These are phyloP conservation scores for Odocoileus virginianus DNA, from an alignment of 2,113 vertebrate genomes.

Conservation along the genomic window DNA sequence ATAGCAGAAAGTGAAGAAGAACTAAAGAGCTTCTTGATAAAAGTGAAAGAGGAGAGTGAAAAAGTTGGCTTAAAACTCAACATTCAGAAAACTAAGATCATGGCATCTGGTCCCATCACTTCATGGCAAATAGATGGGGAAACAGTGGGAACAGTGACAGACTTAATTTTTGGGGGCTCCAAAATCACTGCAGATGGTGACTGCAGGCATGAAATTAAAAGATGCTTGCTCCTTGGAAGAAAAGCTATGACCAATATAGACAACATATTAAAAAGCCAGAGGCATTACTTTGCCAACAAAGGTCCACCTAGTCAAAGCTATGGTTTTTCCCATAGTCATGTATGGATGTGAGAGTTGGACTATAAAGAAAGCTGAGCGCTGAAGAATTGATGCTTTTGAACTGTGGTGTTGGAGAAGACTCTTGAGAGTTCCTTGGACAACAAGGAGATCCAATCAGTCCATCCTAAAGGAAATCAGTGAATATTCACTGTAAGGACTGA, in stretches of 20 bases:
- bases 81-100: background rate
- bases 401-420: background rate
- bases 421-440: background rate
- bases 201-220: background rate
- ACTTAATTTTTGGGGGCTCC: rapidly evolving
- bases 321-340: background rate
- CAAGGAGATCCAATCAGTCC: background rate
- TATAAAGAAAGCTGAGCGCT: background rate
- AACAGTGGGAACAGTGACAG: background rate
- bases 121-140: background rate
- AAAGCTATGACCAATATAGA: background rate
- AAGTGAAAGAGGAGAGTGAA: background rate
- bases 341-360: background rate
- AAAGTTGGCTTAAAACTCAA: background rate
- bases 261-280: background rate
- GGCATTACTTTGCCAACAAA: background rate
- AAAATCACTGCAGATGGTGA: background rate
- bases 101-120: background rate
- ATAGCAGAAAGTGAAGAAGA: background rate
- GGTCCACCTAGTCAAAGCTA: background rate
- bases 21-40: background rate
- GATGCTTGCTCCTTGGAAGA: background rate
- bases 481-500: background rate
- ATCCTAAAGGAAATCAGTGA: background rate
- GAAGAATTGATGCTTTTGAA: background rate